Base-by-base conservation (phyloP, 2,888 invertebrate genomes). In the Nematopogon swammerdamellus region DNA sequence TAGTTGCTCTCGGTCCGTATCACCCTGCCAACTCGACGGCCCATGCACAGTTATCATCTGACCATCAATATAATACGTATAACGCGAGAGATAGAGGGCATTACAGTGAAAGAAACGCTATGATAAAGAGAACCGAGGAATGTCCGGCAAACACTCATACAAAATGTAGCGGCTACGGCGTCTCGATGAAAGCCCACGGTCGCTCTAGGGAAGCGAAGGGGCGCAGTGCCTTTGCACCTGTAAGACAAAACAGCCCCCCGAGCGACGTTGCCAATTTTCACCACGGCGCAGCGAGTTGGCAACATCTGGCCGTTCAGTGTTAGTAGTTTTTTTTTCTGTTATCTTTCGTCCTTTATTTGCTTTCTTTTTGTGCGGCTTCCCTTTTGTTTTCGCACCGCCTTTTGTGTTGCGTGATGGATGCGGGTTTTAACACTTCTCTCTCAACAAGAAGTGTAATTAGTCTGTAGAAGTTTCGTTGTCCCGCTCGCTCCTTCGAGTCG, bases 291-390 rank as follows among this genome's bases (percentile, higher is more conserved):
- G 36, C 73, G 60, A 73, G 81, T 72, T 85, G 85, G 83, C 83
- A 84, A 68, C 82, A 82, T 70, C 81, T 85, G 66, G 75, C 83
- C 61, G 85, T 84, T 62, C 84, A 85, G 68, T 84, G 84, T 84
- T 84, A 84, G 84, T 84, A 82, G 81, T 63, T 70, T 54, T 54
- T 10, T 45, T 18, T 20, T 30, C 19, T 46, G 17, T 18, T 25
- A 25, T 47, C 58, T 64, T 63, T 61, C n/a, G n/a, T 59, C 59
- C 63, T 63, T 63, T 58, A 54, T 47, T 56, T 49, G 49, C 49
- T 52, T 54, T 56, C 51, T 42, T 58, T 59, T 59, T 60, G 51
- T 58, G 60, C 60, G 53, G 54, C 57, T 59, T 36, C 18, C 11
- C 29, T 62, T 54, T 54, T 57, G 56, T 45, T 51, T 55, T 48